phyloP scores from a whole-genome alignment of 2,888 invertebrate genomes.

The Bombyx huttoni region DNA sequence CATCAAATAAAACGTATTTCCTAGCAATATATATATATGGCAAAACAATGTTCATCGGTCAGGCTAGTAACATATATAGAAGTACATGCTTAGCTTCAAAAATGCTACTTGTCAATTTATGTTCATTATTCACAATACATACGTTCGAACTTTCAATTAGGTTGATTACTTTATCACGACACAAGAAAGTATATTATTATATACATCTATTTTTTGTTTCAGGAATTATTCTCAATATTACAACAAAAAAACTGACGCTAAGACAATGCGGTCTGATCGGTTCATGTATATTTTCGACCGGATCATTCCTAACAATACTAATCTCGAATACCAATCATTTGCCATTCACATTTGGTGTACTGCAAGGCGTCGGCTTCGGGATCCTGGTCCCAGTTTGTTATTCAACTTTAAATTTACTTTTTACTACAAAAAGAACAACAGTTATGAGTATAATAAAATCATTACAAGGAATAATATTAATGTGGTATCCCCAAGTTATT shows the following conservation, averaged over 20 bases:
- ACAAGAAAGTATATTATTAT: not conserved
- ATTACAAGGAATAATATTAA: constrained; percentile 68
- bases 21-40: too few species aligned
- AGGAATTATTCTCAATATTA: constrained; percentile 74
- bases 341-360: constrained; percentile 66
- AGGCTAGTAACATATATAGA: too few species aligned
- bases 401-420: constrained; percentile 75
- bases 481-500: constrained; percentile 72
- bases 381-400: constrained; percentile 76
- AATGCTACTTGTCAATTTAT: too few species aligned
- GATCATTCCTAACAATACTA: constrained; percentile 67
- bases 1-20: too few species aligned
- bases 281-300: constrained; percentile 57
- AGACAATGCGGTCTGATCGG: constrained; percentile 72
- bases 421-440: constrained; percentile 70
- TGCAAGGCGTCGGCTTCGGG: constrained; percentile 76
- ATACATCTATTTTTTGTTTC: constrained; percentile 15
- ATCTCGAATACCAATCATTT: constrained; percentile 70
- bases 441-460: constrained; percentile 76
- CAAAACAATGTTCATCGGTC: too few species aligned
- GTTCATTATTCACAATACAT: too few species aligned
- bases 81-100: too few species aligned
- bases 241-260: constrained; percentile 66
- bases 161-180: too few species aligned
- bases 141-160: too few species aligned